Percentiles rank a stretch among this genome's conserved stretches.
phyloP scores from a whole-genome alignment of 2,797 vertebrate species.

The Galago senegalensis region DNA sequence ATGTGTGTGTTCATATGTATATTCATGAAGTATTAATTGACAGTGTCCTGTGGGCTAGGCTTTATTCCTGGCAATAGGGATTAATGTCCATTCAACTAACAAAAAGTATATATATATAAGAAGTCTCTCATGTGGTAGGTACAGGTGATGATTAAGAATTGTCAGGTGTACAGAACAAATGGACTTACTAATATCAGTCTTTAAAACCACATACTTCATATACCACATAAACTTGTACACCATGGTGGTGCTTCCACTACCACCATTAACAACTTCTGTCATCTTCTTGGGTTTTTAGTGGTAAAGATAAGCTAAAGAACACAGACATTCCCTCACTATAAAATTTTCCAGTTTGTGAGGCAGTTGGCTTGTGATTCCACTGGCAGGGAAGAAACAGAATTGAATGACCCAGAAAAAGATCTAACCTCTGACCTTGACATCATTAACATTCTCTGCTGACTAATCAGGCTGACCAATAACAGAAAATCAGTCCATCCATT shows the following conservation, averaged over 20 bases:
- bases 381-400: slow-evolving; percentile 32
- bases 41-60: neutral
- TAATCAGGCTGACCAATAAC: slow-evolving; percentile 54
- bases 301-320: neutral
- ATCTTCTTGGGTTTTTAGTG: slow-evolving; percentile 12
- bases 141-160: neutral
- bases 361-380: slow-evolving; percentile 3
- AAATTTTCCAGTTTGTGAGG: neutral
- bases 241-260: neutral
- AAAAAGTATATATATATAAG: neutral
- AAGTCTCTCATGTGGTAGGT: neutral
- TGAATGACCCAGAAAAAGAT: slow-evolving; percentile 36
- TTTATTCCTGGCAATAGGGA: neutral
- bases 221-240: neutral
- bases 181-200: neutral
- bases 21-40: neutral
- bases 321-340: neutral
- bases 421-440: slow-evolving; percentile 62
- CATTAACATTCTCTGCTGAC: slow-evolving; percentile 62
- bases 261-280: neutral
- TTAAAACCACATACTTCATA: neutral
- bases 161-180: neutral
- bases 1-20: neutral
- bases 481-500: slow-evolving; percentile 61
- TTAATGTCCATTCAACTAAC: neutral